A percentile compares a stretch with the other conserved stretches of the same genome.
These are phyloP conservation scores for Druon quercuslanigerum DNA, from an alignment of 1,140 invertebrate species.

Conservation along the genomic window DNA sequence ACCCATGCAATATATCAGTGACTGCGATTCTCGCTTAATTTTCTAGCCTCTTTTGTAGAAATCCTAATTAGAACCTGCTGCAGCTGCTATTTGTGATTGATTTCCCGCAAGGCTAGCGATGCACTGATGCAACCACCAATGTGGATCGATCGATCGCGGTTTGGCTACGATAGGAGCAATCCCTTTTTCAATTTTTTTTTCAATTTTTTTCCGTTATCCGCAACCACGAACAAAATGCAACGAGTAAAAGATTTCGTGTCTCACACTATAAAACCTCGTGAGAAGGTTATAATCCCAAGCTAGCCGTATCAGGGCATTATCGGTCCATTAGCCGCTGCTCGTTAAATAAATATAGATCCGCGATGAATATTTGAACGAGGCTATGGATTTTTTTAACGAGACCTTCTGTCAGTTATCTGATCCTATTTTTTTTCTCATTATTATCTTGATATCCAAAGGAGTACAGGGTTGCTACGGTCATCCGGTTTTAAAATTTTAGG, in stretches of 20 bases:
- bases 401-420: background rate
- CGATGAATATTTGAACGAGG: background rate
- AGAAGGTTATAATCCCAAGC: slow-evolving; percentile 15
- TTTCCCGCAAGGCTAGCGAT: slow-evolving; percentile 10
- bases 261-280: slow-evolving; percentile 19
- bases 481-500: too few relatives aligned
- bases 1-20: background rate
- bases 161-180: background rate
- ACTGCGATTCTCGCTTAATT: background rate
- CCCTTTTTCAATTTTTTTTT: background rate
- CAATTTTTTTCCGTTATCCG: background rate
- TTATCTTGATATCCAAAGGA: background rate
- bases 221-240: slow-evolving; percentile 21
- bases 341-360: slow-evolving; percentile 6
- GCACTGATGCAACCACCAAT: background rate
- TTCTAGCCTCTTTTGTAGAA: background rate
- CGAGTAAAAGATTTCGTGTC: slow-evolving; percentile 2
- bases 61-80: slow-evolving; percentile 12
- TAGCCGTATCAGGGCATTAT: background rate
- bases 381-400: background rate
- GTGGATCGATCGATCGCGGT: slow-evolving; percentile 17
- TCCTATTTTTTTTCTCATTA: background rate
- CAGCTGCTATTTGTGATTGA: slow-evolving; percentile 2
- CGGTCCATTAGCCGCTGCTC: slow-evolving; percentile 15
- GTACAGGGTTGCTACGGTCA: too few relatives aligned